Conservation (phyloP, 2,113 vertebrate genomes). For the Rhegmatorhina hoffmannsi region DNA sequence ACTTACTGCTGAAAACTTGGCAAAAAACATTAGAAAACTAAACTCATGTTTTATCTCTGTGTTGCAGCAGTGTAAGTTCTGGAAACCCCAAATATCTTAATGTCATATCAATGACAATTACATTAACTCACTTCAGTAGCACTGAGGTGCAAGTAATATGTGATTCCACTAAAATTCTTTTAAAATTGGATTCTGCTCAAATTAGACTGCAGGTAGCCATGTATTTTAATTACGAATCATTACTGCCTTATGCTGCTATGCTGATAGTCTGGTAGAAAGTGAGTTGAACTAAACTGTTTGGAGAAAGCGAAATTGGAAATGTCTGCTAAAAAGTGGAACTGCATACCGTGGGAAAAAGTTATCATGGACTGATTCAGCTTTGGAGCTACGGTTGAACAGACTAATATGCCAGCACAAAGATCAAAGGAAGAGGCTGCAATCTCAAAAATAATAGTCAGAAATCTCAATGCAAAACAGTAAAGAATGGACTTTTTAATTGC, state of each 20-base stretch:
- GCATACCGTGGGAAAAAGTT: background rate
- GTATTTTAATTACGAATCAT: constrained; percentile 13
- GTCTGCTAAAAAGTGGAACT: background rate
- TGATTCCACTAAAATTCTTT: background rate
- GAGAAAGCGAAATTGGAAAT: background rate
- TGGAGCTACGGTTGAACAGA: background rate
- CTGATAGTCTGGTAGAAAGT: background rate
- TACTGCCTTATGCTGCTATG: background rate
- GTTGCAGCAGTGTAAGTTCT: background rate
- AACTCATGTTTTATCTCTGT: background rate
- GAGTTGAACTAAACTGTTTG: background rate
- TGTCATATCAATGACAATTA: background rate
- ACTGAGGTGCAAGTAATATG: background rate
- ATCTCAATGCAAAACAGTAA: background rate
- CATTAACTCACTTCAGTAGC: background rate
- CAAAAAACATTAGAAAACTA: background rate
- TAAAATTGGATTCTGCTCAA: background rate
- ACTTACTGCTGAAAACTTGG: background rate
- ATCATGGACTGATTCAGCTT: background rate
- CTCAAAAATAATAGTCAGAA: background rate
- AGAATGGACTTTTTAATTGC: background rate
- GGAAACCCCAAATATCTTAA: background rate
- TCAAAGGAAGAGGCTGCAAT: background rate
- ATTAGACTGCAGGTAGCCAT: background rate
- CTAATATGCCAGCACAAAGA: background rate